Conservation (phyloP, 2,888 invertebrate species). For the Dryocosmus kuriphilus region DNA sequence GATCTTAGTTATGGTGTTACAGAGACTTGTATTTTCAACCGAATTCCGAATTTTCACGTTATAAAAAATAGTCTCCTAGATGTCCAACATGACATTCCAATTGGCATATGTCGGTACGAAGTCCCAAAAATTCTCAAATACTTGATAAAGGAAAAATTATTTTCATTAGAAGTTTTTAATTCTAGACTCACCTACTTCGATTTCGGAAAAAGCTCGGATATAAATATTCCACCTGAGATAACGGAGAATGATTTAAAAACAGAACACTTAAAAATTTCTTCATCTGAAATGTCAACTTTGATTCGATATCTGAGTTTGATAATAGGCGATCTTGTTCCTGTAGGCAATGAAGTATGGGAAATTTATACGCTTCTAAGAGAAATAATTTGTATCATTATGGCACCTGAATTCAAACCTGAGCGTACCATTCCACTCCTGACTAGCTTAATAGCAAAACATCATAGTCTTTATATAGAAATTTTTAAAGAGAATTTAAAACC, state of each 20-base stretch:
- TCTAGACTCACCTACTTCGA: background rate
- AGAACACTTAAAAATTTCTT: background rate
- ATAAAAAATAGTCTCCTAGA: background rate
- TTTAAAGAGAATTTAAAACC: slow-evolving; percentile 44
- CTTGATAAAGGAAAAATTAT: background rate
- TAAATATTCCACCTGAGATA: background rate
- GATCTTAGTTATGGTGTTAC: background rate
- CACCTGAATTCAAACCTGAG: background rate
- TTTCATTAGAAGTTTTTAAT: background rate
- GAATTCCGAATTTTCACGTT: background rate
- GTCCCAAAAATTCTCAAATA: background rate
- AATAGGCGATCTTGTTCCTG: slow-evolving; percentile 1
- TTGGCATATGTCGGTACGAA: slow-evolving; percentile 10
- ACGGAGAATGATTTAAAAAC: background rate
- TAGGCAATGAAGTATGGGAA: background rate
- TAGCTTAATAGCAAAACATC: background rate
- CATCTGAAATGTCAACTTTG: background rate
- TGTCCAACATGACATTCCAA: background rate
- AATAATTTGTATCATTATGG: background rate
- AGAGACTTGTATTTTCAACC: slow-evolving; percentile 9
- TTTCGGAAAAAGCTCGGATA: background rate
- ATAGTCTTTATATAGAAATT: slow-evolving; percentile 6
- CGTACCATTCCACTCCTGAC: background rate
- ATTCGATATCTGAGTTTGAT: background rate
- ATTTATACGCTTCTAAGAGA: background rate